Evolutionary conservation across 2,113 vertebrate species (phyloP), one percentile per base, ranked within the genome.

Genomic region (Zapornia atra): DNA sequence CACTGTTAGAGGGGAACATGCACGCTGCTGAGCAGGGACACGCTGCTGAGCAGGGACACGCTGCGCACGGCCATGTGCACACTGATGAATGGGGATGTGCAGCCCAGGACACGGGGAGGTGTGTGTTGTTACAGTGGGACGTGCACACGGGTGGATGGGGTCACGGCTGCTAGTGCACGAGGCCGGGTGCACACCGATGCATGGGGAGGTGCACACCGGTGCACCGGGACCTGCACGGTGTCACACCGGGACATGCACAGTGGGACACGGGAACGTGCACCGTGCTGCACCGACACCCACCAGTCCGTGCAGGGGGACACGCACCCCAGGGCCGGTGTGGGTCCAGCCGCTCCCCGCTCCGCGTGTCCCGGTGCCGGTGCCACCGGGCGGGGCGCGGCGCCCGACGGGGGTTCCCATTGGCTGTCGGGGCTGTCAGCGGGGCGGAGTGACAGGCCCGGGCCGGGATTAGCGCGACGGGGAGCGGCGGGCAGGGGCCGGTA

Each of bases 401-500:
- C 29, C 10, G 13, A 20, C 2, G 13, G 46, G 40, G 53, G 12
- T 86, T 57, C 2, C 40, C 83, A 96, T 95, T 96, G 89, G 95
- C 76, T 81, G 59, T 4, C 3, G 51, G 21, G 38, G 54, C 76
- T 86, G 95, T 91, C 96, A 88, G 59, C 40, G 54, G 83, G 71
- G 75, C 83, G 82, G 91, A 95, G 91, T 95, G 93, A 80, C 83
- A 76, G 63, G 4, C 38, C 8, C 15, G 66, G 50, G n/a, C 69
- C 60, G 82, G 90, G 94, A 87, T 92, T 91, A 95, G 54, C 72
- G 82, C 92, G 87, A 72, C 26, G 20, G 86, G 90, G 90, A 92
- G 80, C 75, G 86, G 70, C 48, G 71, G 44, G 25, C 54, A 54
- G 80, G 66, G 70, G 61, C 20, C 12, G 53, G 61, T 33, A 22